Conservation (phyloP, 1,140 invertebrate species). For the Drosophila burlai region DNA sequence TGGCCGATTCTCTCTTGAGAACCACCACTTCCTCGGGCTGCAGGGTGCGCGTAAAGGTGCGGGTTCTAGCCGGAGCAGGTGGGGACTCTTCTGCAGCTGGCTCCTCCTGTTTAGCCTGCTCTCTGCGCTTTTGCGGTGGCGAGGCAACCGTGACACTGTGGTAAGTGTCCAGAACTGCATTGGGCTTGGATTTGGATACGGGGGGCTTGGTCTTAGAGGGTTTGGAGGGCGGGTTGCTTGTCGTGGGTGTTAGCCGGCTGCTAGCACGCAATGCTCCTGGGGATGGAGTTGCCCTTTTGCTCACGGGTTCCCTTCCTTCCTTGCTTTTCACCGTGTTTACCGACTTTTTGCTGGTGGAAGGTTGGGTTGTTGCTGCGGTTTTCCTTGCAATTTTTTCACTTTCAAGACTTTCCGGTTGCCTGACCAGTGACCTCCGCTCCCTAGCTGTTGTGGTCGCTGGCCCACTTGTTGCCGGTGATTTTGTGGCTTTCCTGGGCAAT, state of each 20-base stretch:
- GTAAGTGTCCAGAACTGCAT: conserved; percentile 79
- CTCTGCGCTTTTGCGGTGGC: conserved; percentile 73
- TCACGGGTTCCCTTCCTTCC: conserved; percentile 21
- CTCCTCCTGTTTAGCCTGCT: conserved; percentile 32
- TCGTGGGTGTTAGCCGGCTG: conserved; percentile 32
- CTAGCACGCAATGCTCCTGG: conserved; percentile 56
- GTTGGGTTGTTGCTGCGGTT: conserved; percentile 39
- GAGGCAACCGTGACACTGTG: conserved; percentile 84
- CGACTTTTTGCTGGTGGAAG: conserved; percentile 38
- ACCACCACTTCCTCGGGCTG: conserved; percentile 77
- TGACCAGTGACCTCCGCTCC: conserved; percentile 39
- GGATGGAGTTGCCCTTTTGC: conserved; percentile 63
- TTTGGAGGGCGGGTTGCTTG: conserved; percentile 21
- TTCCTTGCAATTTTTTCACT: conserved; percentile 46
- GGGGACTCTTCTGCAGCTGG: background rate
- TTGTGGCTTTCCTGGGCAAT: conserved; percentile 45
- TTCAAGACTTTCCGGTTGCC: conserved; percentile 60
- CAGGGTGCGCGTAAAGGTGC: conserved; percentile 70
- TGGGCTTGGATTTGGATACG: conserved; percentile 56
- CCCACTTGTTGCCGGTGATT: conserved; percentile 63
- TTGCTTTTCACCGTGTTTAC: conserved; percentile 52
- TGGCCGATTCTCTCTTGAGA: conserved; percentile 69
- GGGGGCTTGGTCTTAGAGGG: conserved; percentile 14
- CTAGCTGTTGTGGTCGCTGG: conserved; percentile 14
- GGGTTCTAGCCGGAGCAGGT: conserved; percentile 40